Evolutionary conservation across 1,140 invertebrate species (phyloP).

Genomic region (Melanaphis sacchari): DNA sequence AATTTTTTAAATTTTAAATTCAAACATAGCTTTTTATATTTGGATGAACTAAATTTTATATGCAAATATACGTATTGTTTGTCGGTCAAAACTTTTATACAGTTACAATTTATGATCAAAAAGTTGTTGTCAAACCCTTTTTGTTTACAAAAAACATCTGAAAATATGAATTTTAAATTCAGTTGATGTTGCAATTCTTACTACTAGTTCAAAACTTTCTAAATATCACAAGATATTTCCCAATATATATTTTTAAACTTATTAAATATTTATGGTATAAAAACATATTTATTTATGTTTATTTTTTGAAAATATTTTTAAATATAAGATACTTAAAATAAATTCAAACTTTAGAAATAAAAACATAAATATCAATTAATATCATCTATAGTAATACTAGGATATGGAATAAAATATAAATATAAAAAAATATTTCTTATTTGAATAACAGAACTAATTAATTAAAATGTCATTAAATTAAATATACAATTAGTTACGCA

Average conservation of each 20-base stretch:
- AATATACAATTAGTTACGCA: neutral
- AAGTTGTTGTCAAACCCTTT: slow-evolving; percentile 37
- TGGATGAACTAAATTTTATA: neutral
- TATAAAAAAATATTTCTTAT: no score
- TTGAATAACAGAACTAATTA: neutral
- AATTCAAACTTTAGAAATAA: no score
- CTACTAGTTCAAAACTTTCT: neutral
- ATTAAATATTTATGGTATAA: neutral
- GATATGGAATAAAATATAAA: no score
- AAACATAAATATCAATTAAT: no score
- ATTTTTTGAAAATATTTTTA: neutral
- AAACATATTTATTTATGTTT: no score
- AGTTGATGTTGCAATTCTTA: neutral
- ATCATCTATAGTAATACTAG: no score
- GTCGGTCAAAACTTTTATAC: slow-evolving; percentile 7
- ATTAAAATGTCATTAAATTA: neutral
- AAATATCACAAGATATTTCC: slow-evolving; percentile 18
- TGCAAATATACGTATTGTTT: neutral
- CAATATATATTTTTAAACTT: neutral
- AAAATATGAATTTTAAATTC: slow-evolving; percentile 36
- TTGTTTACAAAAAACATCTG: slow-evolving; percentile 9
- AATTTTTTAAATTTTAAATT: neutral
- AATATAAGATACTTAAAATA: neutral
- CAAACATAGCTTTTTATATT: neutral
- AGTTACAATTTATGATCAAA: slow-evolving; percentile 29